Evolutionary conservation across 2,888 invertebrate species (phyloP), one percentile per base, ranked within the genome.

Genomic region (Dynastes grantii): DNA sequence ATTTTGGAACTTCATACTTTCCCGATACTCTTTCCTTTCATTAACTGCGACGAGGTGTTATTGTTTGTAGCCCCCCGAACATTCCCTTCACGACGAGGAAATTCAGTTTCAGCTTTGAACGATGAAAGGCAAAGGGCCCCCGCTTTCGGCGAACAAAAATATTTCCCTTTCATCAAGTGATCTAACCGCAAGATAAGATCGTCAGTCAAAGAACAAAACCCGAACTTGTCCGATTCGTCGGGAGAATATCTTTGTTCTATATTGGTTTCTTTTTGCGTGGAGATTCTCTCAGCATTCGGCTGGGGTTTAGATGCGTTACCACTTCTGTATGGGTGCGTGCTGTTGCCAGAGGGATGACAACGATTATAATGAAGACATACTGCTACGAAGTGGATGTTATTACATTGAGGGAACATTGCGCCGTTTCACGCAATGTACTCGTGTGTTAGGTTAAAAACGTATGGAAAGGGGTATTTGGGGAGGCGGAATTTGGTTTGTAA

Each of bases 331-430:
- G 61, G 40, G 45, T 75, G 73, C 61, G 61, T 75, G 61, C 58
- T 61, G 63, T 61, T 63, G 49, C 73, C 73, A 3, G 73, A 75
- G 73, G 73, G 73, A 40, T 61, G 45, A 71, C 55, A 55, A 71
- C 37, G 71, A 71, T 63, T 75, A 75, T 61, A 75, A 75, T 75
- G 73, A 75, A 75, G 73, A 75, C 63, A 49, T 75, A 61, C 73
- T 45, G 73, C 45, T 27, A 61, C 45, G 73, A 75, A 58, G 73
- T 63, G 45, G 45, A 61, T 75, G 27, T 75, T 75, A 45, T 61
- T 75, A 61, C 58, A 55, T 27, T 5, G 45, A 75, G 63, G 49
- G 61, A 61, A 49, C 61, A 49, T 61, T 45, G 27, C 61, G 61
- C 13, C 27, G 55, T 75, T 61, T 75, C 61, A 75, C 73, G 73